Base-by-base conservation (phyloP, 2,888 invertebrate genomes). In the Plebejus melissa region DNA sequence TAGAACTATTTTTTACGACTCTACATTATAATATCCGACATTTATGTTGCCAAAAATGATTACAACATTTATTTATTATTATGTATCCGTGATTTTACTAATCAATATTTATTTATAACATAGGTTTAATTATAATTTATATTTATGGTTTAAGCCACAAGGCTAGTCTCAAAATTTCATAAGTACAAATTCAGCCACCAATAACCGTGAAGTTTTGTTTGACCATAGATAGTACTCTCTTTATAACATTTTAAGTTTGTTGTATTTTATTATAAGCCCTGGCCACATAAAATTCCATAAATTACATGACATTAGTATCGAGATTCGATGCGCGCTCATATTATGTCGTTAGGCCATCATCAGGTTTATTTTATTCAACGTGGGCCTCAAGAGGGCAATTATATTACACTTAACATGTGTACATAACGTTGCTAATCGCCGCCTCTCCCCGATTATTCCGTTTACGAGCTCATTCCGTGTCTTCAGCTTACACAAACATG, bases 391-490 rank as follows among this genome's bases (percentile, higher is more conserved):
- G 57, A 60, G 58, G 58, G 71, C 76, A 74, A 79, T 81, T 79
- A 82, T 80, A 80, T 83, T 81, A 84, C 82, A 83, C 83, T 82
- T 80, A 88, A 87, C 88, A 83, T 84, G 83, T 83, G 85, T 85
- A 86, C 88, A 88, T 88, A 88, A 88, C 86, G 85, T 81, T 79
- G 79, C 80, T 79, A 81, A 82, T 83, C 81, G 82, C 84, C 83
- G 80, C 81, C 81, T 82, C 77, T 81, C 81, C 82, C 72, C 50
- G 32, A 72, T 72, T 72, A 72, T 32, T 28, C 50, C 72, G 28
- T 28, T 72, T 72, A 72, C 32, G 72, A 72, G 72, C 41, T 50
- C 54, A 32, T 50, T 50, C 5, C 46, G 54, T 54, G 28, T 54
- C 28, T 54, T 54, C 50, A 32, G 54, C 54, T 72, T 54, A 54